Conservation (phyloP, 35 echinoderm and acorn worm genomes). For the Amphiura filiformis region DNA sequence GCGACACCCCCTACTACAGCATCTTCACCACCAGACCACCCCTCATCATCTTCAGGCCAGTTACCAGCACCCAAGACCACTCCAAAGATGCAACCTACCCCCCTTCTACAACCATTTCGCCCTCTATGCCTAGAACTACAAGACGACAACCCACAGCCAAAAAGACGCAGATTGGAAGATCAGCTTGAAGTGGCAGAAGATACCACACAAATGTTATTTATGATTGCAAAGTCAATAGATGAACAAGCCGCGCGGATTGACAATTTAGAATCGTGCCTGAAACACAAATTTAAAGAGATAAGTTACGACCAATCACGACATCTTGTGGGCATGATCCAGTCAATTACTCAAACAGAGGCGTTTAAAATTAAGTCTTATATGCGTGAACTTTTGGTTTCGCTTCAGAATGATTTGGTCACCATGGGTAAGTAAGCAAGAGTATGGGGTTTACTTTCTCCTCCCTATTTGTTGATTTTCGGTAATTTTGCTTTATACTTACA, state of each 20-base stretch:
- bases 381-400: too few species aligned
- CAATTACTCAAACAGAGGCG: too few species aligned
- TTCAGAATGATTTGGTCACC: too few species aligned
- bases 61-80: background rate
- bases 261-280: background rate
- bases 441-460: too few species aligned
- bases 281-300: background rate
- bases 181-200: background rate
- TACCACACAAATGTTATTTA: background rate
- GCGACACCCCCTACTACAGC: background rate
- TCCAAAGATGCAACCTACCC: background rate
- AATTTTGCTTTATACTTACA: too few species aligned
- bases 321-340: too few species aligned
- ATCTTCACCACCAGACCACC: background rate
- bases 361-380: too few species aligned
- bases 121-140: background rate
- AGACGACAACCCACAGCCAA: background rate
- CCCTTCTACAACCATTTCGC: background rate
- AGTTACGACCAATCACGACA: too few species aligned
- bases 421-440: too few species aligned
- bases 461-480: too few species aligned
- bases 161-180: background rate
- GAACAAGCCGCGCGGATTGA: background rate
- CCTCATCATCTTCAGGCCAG: background rate
- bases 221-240: background rate